phyloP scores from a whole-genome alignment of 2,113 vertebrate genomes.

The Phoxinus phoxinus region DNA sequence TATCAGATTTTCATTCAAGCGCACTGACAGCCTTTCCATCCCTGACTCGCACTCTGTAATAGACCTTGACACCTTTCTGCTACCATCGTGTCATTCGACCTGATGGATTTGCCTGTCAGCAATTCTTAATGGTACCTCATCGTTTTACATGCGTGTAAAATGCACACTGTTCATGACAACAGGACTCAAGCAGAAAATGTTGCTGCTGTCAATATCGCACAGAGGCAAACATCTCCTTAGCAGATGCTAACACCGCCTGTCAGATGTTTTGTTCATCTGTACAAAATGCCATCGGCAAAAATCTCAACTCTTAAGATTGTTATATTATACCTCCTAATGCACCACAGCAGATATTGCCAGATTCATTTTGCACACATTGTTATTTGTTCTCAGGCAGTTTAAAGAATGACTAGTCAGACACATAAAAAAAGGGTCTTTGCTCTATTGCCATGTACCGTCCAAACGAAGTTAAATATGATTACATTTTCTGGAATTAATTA shows the following conservation, averaged over 20 bases:
- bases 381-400: neutral
- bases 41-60: neutral
- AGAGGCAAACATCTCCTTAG: neutral
- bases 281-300: neutral
- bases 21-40: neutral
- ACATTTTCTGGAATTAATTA: neutral
- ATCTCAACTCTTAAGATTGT: neutral
- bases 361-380: neutral
- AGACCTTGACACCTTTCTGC: neutral
- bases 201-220: neutral
- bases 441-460: neutral
- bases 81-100: neutral
- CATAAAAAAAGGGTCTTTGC: neutral
- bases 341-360: neutral
- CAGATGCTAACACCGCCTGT: conserved; percentile 10
- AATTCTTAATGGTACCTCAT: conserved; percentile 6
- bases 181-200: neutral
- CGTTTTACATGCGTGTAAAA: neutral
- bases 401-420: too few species aligned
- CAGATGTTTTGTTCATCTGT: conserved; percentile 7
- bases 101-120: conserved; percentile 12
- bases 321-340: neutral
- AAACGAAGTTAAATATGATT: neutral
- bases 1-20: neutral
- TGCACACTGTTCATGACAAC: neutral